These are phyloP conservation scores for Montipora cactus DNA, from an alignment of 64 coral and sea anemone species.

Conservation along the genomic window DNA sequence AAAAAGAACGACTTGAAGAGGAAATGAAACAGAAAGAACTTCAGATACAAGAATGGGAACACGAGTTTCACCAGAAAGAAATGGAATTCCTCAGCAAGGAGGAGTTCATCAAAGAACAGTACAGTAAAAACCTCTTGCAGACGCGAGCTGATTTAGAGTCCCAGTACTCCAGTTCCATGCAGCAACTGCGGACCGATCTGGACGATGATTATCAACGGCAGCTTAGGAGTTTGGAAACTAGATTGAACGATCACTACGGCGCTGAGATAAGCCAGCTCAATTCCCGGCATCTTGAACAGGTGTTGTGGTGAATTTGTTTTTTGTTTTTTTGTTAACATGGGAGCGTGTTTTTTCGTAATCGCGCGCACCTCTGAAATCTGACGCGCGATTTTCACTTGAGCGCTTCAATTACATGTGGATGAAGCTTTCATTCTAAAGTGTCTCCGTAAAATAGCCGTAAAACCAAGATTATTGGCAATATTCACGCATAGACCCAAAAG, in stretches of 20 bases:
- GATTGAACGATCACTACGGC: constrained; percentile 61
- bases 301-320: constrained; percentile 60
- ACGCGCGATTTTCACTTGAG: too few relatives aligned
- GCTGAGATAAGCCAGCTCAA: constrained; percentile 51
- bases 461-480: too few relatives aligned
- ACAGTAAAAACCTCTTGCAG: constrained; percentile 60
- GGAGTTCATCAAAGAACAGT: constrained; percentile 76
- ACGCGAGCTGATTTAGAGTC: constrained; percentile 78
- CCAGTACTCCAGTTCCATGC: constrained; percentile 74
- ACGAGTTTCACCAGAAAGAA: constrained; percentile 92
- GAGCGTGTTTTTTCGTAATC: background rate
- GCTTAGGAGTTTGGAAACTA: constrained; percentile 51
- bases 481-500: too few relatives aligned
- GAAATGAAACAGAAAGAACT: constrained; percentile 90
- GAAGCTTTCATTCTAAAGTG: too few relatives aligned
- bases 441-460: too few relatives aligned
- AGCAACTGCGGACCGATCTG: constrained; percentile 73
- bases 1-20: constrained; percentile 83
- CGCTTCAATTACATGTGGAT: too few relatives aligned
- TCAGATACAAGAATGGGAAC: constrained; percentile 92
- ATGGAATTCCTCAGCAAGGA: constrained; percentile 72
- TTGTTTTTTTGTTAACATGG: too few relatives aligned
- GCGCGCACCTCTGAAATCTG: too few relatives aligned
- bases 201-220: constrained; percentile 61
- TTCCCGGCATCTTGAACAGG: constrained; percentile 70